Conservation (phyloP, 2,113 vertebrate species). For the Centropus bengalensis region DNA sequence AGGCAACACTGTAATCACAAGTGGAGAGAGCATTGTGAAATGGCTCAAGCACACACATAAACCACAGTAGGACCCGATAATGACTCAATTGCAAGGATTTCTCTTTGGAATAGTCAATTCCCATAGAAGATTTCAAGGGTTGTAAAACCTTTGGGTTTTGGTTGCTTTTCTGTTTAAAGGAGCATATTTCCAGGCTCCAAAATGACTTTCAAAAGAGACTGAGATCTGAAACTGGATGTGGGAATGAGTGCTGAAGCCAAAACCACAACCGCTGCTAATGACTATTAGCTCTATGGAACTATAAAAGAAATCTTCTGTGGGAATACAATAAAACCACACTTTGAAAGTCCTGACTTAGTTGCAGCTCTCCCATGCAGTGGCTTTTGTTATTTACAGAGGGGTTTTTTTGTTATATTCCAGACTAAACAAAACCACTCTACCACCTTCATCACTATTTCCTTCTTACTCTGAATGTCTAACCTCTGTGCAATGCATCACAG, state of each 20-base stretch:
- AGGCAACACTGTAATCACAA: not conserved
- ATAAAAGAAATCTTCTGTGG: not conserved
- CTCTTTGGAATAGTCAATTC: not conserved
- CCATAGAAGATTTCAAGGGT: not conserved
- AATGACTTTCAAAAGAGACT: not conserved
- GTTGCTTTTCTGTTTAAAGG: constrained; percentile 8
- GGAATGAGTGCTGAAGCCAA: constrained; percentile 39
- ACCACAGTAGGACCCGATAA: not conserved
- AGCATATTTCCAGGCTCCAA: constrained; percentile 21
- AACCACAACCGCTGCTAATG: constrained; percentile 29
- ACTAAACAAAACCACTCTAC: not conserved
- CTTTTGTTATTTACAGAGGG: not conserved
- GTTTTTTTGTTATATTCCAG: not conserved
- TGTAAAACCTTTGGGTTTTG: not conserved
- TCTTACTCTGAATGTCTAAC: not conserved
- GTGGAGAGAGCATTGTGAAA: not conserved
- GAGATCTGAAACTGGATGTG: constrained; percentile 12
- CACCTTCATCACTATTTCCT: not conserved
- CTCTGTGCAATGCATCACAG: not conserved
- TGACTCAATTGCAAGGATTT: not conserved
- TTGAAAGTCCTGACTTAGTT: not conserved
- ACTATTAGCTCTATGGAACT: not conserved
- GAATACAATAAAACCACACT: constrained; percentile 14
- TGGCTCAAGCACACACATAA: not conserved
- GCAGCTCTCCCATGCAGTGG: not conserved